A percentile compares a stretch with the other conserved stretches of the same genome.
Conservation (phyloP, 2,888 invertebrate species). For the Nemapogon koenigi region DNA sequence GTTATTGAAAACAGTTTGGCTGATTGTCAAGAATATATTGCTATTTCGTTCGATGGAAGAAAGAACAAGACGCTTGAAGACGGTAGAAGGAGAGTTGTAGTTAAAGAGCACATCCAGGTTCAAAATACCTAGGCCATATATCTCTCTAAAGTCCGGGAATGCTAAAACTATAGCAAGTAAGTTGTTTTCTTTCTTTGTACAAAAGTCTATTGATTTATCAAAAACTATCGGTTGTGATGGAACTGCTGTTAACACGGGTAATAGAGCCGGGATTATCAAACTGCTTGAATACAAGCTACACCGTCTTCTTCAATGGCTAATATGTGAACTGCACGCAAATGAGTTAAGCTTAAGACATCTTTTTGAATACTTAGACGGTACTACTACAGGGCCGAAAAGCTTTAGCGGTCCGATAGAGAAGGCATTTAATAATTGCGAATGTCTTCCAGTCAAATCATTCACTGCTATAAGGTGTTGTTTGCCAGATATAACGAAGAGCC, state of each 20-base stretch:
- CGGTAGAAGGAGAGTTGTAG: constrained; percentile 7
- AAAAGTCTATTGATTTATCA: constrained; percentile 1
- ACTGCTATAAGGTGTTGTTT: background rate
- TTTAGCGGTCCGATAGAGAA: background rate
- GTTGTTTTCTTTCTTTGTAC: constrained; percentile 5
- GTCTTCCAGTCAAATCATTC: background rate
- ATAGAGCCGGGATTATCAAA: constrained; percentile 4
- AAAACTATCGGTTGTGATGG: too few relatives aligned
- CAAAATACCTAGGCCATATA: constrained; percentile 9
- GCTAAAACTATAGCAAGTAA: constrained; percentile 7
- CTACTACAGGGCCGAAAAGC: background rate
- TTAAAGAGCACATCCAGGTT: constrained; percentile 8
- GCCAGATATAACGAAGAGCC: too few relatives aligned
- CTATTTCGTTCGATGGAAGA: constrained; percentile 9
- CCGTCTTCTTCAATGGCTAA: constrained; percentile 7
- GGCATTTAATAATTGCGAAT: background rate
- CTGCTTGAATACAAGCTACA: constrained; percentile 7
- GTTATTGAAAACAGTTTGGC: background rate
- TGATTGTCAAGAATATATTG: constrained; percentile 4
- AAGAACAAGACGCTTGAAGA: constrained; percentile 9
- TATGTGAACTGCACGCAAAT: too few relatives aligned
- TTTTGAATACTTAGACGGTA: constrained; percentile 7
- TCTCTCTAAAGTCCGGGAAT: background rate
- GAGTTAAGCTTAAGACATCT: too few relatives aligned
- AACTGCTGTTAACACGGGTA: too few relatives aligned